Conservation (phyloP, 92 coral and sea anemone genomes). For the Epizoanthus scotinus region DNA sequence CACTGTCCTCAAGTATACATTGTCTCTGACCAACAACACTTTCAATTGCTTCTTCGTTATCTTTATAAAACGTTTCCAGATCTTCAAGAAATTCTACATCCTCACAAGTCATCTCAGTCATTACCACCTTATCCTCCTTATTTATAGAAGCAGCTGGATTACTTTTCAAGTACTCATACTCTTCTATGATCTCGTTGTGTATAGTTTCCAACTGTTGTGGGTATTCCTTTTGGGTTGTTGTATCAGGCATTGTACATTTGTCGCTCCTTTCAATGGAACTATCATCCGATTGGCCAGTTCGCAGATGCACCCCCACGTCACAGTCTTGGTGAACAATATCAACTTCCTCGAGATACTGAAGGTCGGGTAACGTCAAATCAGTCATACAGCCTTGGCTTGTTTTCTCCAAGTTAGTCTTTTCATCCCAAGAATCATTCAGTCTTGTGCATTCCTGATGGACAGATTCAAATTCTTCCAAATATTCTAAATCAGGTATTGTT, state of each 20-base stretch:
- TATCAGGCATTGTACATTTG: conserved; percentile 61
- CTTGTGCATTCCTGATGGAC: conserved; percentile 32
- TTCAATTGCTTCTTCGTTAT: conserved; percentile 15
- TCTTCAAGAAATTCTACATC: conserved; percentile 37
- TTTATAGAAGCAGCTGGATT: conserved; percentile 12
- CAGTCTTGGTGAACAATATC: conserved; percentile 48
- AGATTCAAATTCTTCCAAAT: conserved; percentile 40
- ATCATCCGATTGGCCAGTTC: background rate
- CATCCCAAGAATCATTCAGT: background rate
- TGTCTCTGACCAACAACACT: background rate
- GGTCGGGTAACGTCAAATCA: conserved; percentile 50
- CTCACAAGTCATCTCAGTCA: conserved; percentile 55
- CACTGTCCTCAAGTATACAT: background rate
- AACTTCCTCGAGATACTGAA: conserved; percentile 50
- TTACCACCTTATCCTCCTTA: conserved; percentile 37
- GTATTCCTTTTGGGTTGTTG: conserved; percentile 63
- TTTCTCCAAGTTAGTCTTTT: conserved; percentile 16
- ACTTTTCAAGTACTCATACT: conserved; percentile 54
- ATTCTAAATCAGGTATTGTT: conserved; percentile 43
- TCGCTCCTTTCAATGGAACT: conserved; percentile 41
- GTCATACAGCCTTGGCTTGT: conserved; percentile 44
- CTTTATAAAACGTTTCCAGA: conserved; percentile 11
- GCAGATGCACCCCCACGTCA: background rate
- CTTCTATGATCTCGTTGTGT: conserved; percentile 55
- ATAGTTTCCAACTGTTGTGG: conserved; percentile 66